Evolutionary conservation across 2,113 vertebrate species (phyloP), one percentile per base, ranked within the genome.

Genomic region (Notothenia coriiceps): DNA sequence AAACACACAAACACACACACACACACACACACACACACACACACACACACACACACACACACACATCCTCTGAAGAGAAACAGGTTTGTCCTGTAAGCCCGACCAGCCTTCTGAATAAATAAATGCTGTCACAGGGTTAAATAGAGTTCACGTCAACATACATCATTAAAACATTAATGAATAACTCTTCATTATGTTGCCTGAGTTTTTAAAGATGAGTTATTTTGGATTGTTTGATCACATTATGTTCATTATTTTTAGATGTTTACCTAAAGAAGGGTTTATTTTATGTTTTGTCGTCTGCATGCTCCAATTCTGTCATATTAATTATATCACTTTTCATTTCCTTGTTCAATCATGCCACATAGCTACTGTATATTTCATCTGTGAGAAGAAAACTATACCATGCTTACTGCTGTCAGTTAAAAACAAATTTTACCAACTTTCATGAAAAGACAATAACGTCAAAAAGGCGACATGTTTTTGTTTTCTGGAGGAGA

Each of bases 81-180:
- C 90, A 81, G 86, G 92, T 92, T 91, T 55, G 72, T 82, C 82
- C 83, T 79, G 83, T 86, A 81, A 69, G 80, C 59, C 76, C 76
- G 65, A 74, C 76, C 81, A 84, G 69, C 80, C 66, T 69, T 64
- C 71, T 93, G 60, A 84, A 86, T 87, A 92, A 86, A 92, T 89
- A 54, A 88, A 82, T 4, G 6, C 54, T 59, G 52, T 79, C 17
- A 57, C 33, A 12, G 80, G 92, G 88, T 92, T 64, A 88, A 85
- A 77, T 10, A 82, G 70, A 92, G 88, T 89, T 90, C 88, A 87
- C 51, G 22, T 43, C 14, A 25, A 71, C 74, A 73, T 69, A 73
- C 65, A 83, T 68, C 44, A 33, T 70, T 86, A 79, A 69, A 77
- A 77, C 89, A 74, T 70, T 71, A 88, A 82, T 78, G 78, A 90